These are phyloP conservation scores for Torymus aiolomorphi DNA, from an alignment of 2,888 invertebrate genomes.

Conservation along the genomic window DNA sequence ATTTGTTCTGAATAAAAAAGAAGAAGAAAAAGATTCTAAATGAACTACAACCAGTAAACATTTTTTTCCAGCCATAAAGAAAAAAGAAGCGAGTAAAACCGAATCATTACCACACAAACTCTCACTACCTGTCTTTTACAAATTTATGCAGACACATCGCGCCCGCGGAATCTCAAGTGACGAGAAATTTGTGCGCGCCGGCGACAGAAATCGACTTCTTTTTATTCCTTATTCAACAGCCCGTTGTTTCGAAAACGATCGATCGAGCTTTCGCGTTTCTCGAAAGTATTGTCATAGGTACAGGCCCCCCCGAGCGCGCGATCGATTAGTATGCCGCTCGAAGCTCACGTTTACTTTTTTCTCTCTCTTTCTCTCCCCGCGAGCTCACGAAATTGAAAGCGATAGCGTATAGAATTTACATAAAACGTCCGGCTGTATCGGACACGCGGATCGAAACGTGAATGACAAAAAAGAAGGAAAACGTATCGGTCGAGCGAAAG, in stretches of 20 bases:
- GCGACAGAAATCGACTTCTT: background rate
- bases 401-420: constrained; percentile 34
- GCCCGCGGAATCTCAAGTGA: too few relatives aligned
- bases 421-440: constrained; percentile 35
- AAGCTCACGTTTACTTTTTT: constrained; percentile 6
- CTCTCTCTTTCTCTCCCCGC: background rate
- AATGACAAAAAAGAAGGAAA: constrained; percentile 14
- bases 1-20: too few relatives aligned
- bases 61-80: too few relatives aligned
- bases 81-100: too few relatives aligned
- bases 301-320: too few relatives aligned
- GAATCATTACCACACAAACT: too few relatives aligned
- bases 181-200: background rate
- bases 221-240: background rate
- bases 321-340: constrained; percentile 9
- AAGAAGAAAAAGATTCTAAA: too few relatives aligned
- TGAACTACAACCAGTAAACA: too few relatives aligned
- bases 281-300: constrained; percentile 23
- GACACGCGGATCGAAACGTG: constrained; percentile 3
- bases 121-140: too few relatives aligned
- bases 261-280: constrained; percentile 30
- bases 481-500: too few relatives aligned
- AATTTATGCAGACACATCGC: too few relatives aligned
- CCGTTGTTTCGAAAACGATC: constrained; percentile 2
- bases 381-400: constrained; percentile 52